Base-by-base conservation (phyloP, 2,888 invertebrate genomes). In the Ptychoptera contaminata region DNA sequence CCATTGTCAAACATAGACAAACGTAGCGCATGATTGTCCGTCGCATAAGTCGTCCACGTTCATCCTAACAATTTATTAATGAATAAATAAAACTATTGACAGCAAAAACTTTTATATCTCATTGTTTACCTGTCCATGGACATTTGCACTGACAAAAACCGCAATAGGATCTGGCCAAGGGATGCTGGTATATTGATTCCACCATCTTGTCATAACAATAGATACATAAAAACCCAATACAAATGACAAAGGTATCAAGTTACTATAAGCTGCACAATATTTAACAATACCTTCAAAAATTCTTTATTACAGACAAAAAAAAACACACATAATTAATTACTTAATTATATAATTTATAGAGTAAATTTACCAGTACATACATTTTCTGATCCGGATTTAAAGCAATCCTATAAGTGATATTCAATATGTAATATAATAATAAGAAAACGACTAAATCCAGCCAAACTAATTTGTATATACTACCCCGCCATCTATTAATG, bases 401-500 rank as follows among this genome's bases (percentile, higher is more conserved):
- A 16, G 73, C 63, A 56, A 80, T 73, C 49, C 87, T 74, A 65
- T 93, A 93, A 2, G 77, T 68, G 50, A 85, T 62, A 63, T 83
- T 88, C 50, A 93, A 72, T 37, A 72, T 56, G 58, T 88, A 87
- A 62, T 91, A 93, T 44, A 82, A 61, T 32, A 75, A 66, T 48
- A 88, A 71, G 62, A 88, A 93, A 43, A 85, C 71, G 29, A 85
- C 58, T 44, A 92, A 71, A 63, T 93, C 93, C 52, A 86, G 71
- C 90, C 91, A 93, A 49, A 93, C 82, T 53, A 93, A 68, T 67
- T 93, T 93, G 76, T 93, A 93, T 56, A 93, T 85, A 61, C 92
- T 92, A 37, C 92, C 93, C 52, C 79, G 77, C 93, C 93, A 93
- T 73, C 91, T 91, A 71, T 50, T 76, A 76, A 52, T 47, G 49